Evolutionary conservation across 2,888 invertebrate genomes (phyloP).

Genomic region (Aphodius sticticus): DNA sequence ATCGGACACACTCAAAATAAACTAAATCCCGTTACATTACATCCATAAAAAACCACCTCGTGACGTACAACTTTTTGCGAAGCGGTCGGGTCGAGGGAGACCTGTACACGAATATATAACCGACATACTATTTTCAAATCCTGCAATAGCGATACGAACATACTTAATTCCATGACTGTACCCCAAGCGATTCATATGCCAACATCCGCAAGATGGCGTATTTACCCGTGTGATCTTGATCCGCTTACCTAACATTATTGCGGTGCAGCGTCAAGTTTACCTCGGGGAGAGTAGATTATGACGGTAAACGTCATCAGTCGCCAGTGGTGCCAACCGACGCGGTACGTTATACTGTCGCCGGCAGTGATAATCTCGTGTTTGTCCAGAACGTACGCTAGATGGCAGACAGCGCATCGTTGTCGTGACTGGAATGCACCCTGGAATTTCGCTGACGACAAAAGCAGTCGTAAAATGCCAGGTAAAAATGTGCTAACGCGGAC

Average conservation of each 20-base stretch:
- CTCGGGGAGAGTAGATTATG: neutral
- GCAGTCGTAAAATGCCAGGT: neutral
- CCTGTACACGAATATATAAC: too few species aligned
- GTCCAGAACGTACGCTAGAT: neutral
- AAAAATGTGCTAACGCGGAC: slow-evolving; percentile 4
- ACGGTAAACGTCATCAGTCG: neutral
- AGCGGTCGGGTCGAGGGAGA: too few species aligned
- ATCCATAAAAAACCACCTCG: too few species aligned
- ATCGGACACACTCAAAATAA: too few species aligned
- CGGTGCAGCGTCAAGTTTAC: neutral
- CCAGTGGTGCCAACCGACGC: neutral
- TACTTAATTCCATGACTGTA: too few species aligned
- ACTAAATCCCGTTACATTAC: too few species aligned
- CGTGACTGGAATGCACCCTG: neutral
- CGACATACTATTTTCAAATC: too few species aligned
- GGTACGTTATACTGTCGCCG: neutral
- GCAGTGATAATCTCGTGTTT: neutral
- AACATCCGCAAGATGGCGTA: neutral
- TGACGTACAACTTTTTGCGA: too few species aligned
- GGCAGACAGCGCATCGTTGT: neutral
- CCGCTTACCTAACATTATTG: neutral
- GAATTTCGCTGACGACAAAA: neutral
- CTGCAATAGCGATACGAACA: too few species aligned
- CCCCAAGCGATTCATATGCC: neutral
- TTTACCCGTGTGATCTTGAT: neutral